Evolutionary conservation across 30 jellyfish, hydroid and myxozoan genomes (phyloP).

Genomic region (Aurelia aurita complex sp. Pacific): DNA sequence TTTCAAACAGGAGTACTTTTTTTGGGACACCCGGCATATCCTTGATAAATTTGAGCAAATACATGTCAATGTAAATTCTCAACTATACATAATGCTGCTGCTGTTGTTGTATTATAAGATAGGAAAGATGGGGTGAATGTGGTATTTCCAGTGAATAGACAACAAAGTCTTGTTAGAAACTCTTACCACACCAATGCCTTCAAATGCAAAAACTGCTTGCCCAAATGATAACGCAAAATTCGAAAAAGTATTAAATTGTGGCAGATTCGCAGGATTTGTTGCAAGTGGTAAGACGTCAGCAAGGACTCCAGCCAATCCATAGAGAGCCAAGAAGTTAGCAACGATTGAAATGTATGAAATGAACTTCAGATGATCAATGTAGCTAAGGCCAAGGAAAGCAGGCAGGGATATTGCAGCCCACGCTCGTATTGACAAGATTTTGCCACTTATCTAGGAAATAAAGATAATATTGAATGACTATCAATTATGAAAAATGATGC

Average conservation of each 20-base stretch:
- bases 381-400: constrained; percentile 39
- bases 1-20: no score
- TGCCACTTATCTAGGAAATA: constrained; percentile 41
- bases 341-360: constrained; percentile 65
- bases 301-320: constrained; percentile 69
- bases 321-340: constrained; percentile 59
- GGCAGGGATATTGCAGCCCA: constrained; percentile 69
- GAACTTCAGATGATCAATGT: constrained; percentile 46
- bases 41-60: no score
- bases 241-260: constrained; percentile 22
- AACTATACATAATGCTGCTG: no score
- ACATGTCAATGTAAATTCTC: no score
- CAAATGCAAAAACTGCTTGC: constrained; percentile 82
- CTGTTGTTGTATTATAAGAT: no score
- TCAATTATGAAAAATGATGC: no score
- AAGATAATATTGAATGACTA: neutral
- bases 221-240: constrained; percentile 73
- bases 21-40: no score
- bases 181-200: constrained; percentile 92
- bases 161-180: no score
- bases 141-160: no score
- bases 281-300: constrained; percentile 55
- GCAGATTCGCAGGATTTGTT: constrained; percentile 38
- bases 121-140: no score
- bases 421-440: constrained; percentile 11